Evolutionary conservation across 1,140 invertebrate genomes (phyloP).

Genomic region (Proales similis): DNA sequence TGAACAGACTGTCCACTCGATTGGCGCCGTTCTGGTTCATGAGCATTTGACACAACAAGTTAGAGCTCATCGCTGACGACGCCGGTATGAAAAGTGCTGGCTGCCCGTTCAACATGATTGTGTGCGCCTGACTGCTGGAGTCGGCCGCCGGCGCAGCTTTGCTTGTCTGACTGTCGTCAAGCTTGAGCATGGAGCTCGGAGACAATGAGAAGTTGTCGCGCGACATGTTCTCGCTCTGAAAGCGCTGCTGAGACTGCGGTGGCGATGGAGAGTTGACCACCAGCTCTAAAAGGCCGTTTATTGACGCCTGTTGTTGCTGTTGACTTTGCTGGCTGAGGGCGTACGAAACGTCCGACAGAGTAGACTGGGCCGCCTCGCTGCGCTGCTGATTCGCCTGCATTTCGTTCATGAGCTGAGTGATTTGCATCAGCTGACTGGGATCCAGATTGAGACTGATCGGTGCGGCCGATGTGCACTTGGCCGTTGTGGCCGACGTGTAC

Average conservation of each 20-base stretch:
- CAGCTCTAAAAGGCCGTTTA: too few relatives aligned
- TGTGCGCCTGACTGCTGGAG: slow-evolving; percentile 24
- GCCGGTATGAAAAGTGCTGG: slow-evolving; percentile 35
- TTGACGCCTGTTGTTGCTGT: slow-evolving; percentile 1
- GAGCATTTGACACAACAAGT: slow-evolving; percentile 1
- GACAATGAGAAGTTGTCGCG: too few relatives aligned
- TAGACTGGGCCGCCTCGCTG: not conserved
- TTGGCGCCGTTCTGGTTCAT: not conserved
- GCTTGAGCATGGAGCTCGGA: too few relatives aligned
- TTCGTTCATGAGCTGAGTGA: slow-evolving; percentile 35
- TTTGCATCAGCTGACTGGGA: slow-evolving; percentile 28
- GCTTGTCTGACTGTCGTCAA: too few relatives aligned
- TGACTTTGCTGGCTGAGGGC: too few relatives aligned
- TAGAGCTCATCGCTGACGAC: slow-evolving; percentile 22
- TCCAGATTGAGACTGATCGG: slow-evolving; percentile 5
- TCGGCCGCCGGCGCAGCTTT: too few relatives aligned
- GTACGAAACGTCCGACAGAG: too few relatives aligned
- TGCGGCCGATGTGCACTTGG: too few relatives aligned
- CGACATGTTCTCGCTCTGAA: too few relatives aligned
- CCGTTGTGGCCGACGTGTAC: too few relatives aligned
- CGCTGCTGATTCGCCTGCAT: not conserved
- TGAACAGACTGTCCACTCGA: not conserved
- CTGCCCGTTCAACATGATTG: slow-evolving; percentile 32
- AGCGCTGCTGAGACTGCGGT: too few relatives aligned
- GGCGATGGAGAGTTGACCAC: too few relatives aligned